Percentiles rank a stretch among this genome's conserved stretches.
phyloP scores from a whole-genome alignment of 2,888 invertebrate genomes.

The Orthonychiurus folsomi region DNA sequence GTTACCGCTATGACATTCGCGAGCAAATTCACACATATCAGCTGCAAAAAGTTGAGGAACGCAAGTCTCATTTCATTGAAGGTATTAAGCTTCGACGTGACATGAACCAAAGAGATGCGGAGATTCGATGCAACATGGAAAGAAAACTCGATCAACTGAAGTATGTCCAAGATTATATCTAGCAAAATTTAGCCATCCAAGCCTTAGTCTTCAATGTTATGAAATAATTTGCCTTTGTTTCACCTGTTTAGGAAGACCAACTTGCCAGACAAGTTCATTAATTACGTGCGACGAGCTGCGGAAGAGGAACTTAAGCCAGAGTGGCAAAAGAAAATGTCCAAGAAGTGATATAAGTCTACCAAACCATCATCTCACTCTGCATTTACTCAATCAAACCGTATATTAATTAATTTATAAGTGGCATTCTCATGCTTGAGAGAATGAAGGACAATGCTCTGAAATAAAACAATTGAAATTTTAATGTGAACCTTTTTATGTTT shows the following conservation, averaged over 20 bases:
- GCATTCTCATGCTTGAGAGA: too few species aligned
- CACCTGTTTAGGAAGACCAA: constrained; percentile 24
- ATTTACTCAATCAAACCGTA: neutral
- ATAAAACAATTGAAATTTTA: too few species aligned
- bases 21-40: constrained; percentile 38
- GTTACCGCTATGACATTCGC: constrained; percentile 33
- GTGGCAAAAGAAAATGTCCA: constrained; percentile 28
- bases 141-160: constrained; percentile 32
- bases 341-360: constrained; percentile 3
- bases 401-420: too few species aligned
- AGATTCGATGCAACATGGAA: constrained; percentile 35
- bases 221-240: too few species aligned
- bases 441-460: too few species aligned
- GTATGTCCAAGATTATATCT: constrained; percentile 14
- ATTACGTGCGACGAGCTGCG: constrained; percentile 34
- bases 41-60: constrained; percentile 31
- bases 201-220: neutral
- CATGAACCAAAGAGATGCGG: constrained; percentile 24
- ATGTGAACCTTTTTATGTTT: too few species aligned
- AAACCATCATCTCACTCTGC: neutral
- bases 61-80: constrained; percentile 36
- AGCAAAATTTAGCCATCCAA: neutral
- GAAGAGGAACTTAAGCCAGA: constrained; percentile 36
- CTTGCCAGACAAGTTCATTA: constrained; percentile 37
- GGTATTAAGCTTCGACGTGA: constrained; percentile 29